phyloP scores from a whole-genome alignment of 2,113 vertebrate species.

The Halcyon senegalensis region DNA sequence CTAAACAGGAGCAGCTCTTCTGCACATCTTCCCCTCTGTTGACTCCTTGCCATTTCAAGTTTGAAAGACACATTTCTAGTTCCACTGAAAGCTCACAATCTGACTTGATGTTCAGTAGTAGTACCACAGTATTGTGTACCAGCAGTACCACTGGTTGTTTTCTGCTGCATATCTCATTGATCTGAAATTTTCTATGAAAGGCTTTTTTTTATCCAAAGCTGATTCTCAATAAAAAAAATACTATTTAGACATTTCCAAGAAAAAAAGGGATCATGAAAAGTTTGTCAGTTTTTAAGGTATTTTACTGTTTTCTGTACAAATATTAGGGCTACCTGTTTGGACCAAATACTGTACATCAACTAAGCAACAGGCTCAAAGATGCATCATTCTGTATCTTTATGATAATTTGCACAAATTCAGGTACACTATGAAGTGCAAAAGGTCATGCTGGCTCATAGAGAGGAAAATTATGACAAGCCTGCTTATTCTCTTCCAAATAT shows the following conservation, averaged over 20 bases:
- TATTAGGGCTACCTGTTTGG: background rate
- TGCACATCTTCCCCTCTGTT: background rate
- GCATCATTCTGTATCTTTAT: background rate
- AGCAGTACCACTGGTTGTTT: background rate
- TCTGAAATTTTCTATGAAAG: background rate
- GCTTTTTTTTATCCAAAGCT: background rate
- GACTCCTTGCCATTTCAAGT: background rate
- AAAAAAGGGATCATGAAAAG: background rate
- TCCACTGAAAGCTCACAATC: background rate
- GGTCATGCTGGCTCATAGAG: background rate
- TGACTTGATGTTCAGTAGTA: background rate
- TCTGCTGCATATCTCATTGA: rapidly evolving
- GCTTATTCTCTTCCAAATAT: background rate
- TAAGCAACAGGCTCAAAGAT: background rate
- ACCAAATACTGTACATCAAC: background rate
- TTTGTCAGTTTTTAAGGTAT: background rate
- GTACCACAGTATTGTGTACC: background rate
- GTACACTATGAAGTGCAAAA: background rate
- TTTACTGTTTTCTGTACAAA: background rate
- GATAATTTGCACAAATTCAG: background rate
- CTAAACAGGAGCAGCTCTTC: background rate
- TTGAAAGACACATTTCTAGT: background rate
- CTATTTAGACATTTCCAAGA: background rate
- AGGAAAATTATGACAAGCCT: background rate
- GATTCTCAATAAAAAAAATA: background rate